phyloP scores from a whole-genome alignment of 2,113 vertebrate genomes.

The Anoura caudifer region DNA sequence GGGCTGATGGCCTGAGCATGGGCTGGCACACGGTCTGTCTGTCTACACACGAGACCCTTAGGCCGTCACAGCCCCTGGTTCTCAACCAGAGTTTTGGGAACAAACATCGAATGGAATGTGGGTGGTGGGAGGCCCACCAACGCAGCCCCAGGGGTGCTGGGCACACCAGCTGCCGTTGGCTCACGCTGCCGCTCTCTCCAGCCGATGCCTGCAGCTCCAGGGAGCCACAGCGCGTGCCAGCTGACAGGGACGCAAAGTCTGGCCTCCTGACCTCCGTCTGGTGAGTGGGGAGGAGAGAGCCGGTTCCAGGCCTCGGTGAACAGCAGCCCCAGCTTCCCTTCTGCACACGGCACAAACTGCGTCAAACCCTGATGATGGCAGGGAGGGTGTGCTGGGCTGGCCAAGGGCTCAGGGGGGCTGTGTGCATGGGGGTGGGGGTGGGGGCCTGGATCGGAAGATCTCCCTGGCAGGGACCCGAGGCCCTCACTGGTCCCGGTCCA shows the following conservation, averaged over 20 bases:
- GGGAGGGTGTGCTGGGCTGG: neutral
- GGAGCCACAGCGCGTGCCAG: too few relatives aligned
- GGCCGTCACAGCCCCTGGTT: neutral
- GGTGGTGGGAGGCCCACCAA: too few relatives aligned
- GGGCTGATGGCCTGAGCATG: too few relatives aligned
- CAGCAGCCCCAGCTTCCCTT: too few relatives aligned
- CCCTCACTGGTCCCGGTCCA: neutral
- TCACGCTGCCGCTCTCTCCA: neutral
- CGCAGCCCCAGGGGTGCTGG: too few relatives aligned
- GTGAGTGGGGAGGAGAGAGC: neutral
- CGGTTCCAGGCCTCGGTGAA: neutral
- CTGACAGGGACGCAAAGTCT: neutral
- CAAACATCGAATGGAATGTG: neutral
- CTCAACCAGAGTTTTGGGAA: neutral
- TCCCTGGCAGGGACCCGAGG: too few relatives aligned
- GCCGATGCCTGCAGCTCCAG: too few relatives aligned
- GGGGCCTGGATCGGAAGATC: too few relatives aligned
- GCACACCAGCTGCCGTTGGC: neutral
- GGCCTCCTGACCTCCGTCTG: too few relatives aligned
- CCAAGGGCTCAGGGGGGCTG: neutral
- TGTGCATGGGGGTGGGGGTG: rapidly evolving
- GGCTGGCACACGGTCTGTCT: neutral
- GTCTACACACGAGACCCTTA: neutral
- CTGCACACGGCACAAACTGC: neutral
- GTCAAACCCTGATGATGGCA: neutral